Evolutionary conservation across 2,113 vertebrate species (phyloP).

Genomic region (Ciconia boyciana): DNA sequence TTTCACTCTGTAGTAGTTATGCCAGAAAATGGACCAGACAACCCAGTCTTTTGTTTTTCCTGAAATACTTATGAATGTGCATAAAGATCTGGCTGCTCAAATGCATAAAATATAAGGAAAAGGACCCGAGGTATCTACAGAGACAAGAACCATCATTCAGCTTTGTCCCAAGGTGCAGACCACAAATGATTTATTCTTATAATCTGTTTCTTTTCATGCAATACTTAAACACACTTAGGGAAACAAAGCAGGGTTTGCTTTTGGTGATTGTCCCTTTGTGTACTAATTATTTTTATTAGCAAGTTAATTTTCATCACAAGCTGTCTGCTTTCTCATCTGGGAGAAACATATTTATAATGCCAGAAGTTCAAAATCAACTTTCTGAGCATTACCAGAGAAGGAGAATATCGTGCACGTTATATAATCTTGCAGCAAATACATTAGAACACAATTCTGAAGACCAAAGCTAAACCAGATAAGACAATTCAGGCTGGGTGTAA

Average conservation of each 20-base stretch:
- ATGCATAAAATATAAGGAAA: not conserved
- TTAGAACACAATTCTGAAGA: not conserved
- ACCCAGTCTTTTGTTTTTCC: not conserved
- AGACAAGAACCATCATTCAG: not conserved
- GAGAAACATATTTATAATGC: not conserved
- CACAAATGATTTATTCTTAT: not conserved
- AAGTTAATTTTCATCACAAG: not conserved
- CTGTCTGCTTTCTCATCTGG: not conserved
- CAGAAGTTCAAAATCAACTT: not conserved
- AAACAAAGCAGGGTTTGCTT: not conserved
- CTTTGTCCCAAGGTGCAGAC: not conserved
- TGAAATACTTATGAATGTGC: not conserved
- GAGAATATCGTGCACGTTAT: rapidly evolving
- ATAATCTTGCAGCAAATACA: not conserved
- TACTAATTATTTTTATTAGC: slow-evolving; percentile 27
- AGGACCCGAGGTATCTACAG: not conserved
- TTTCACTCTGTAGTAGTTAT: not conserved
- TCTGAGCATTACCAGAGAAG: rapidly evolving
- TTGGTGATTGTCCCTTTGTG: not conserved
- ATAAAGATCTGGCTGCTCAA: not conserved
- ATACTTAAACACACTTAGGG: not conserved
- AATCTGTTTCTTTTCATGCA: not conserved
- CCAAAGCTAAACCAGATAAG: not conserved
- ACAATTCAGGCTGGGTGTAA: rapidly evolving
- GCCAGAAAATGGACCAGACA: not conserved